Percentiles rank a stretch among this genome's conserved stretches.
Conservation (phyloP, 2,888 invertebrate genomes). For the Drosophila suboccidentalis region DNA sequence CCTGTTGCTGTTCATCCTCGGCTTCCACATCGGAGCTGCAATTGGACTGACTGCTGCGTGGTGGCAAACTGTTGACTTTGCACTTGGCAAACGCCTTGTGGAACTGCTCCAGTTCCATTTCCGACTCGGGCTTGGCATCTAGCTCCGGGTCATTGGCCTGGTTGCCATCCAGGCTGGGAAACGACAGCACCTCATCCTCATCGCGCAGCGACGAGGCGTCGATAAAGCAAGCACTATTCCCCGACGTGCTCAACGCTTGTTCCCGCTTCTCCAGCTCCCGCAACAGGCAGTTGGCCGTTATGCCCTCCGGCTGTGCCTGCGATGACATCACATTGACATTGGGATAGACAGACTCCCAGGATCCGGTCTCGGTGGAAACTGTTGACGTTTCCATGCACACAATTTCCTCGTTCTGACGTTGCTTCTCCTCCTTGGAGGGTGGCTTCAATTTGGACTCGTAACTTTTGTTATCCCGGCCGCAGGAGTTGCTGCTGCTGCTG, state of each 20-base stretch:
- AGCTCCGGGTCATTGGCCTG: slow-evolving; percentile 29
- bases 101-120: slow-evolving; percentile 83
- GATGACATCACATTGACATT: slow-evolving; percentile 12
- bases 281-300: slow-evolving; percentile 69
- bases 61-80: slow-evolving; percentile 64
- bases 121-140: slow-evolving; percentile 67
- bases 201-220: slow-evolving; percentile 92
- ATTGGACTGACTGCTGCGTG: slow-evolving; percentile 55
- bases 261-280: slow-evolving; percentile 74
- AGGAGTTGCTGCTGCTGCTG: slow-evolving; percentile 44
- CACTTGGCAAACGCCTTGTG: slow-evolving; percentile 85
- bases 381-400: slow-evolving; percentile 88
- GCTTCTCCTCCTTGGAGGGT: slow-evolving; percentile 87
- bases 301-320: slow-evolving; percentile 38
- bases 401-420: slow-evolving; percentile 88
- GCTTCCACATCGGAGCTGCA: slow-evolving; percentile 76
- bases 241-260: slow-evolving; percentile 79
- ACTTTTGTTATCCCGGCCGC: slow-evolving; percentile 74
- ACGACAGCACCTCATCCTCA: slow-evolving; percentile 87
- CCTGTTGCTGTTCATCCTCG: slow-evolving; percentile 39
- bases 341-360: slow-evolving; percentile 89
- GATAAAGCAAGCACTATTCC: slow-evolving; percentile 89
- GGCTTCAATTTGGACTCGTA: slow-evolving; percentile 67
- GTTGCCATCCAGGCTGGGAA: slow-evolving; percentile 71
- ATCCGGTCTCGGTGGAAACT: slow-evolving; percentile 88